Base-by-base conservation (phyloP, 2,113 vertebrate genomes). In the Electrona antarctica region DNA sequence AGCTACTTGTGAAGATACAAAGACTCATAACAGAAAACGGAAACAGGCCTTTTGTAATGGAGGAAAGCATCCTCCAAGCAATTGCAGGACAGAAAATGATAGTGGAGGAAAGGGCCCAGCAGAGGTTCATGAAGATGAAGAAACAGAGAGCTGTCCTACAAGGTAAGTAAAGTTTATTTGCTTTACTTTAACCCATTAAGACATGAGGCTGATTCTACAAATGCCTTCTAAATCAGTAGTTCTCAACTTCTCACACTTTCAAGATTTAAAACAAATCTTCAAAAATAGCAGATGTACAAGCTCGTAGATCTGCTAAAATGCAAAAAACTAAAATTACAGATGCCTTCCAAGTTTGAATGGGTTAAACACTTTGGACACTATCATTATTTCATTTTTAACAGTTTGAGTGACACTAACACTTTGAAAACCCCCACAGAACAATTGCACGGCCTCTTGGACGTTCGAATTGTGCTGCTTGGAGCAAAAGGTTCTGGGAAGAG, bases 401-500 rank as follows among this genome's bases (percentile, higher is more conserved):
- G 33, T 41, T 41, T 41, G 33, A 41, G 33, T 41, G 33, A 41
- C 33, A 41, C 1, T 2, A 41, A 41, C 33, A 41, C 33, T 41
- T 41, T 41, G 7, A 15, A 56, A 56, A 8, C 64, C n/a, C 61
- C 33, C 69, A 1, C 85, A 93, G 92, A 72, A 11, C 75, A 67
- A 50, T 6, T 60, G 58, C 71, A 14, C 12, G 67, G 73, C 9
- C 12, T 87, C 1, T 73, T 80, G 7, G 45, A 87, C 1, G 75
- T 92, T 56, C 84, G 78, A 68, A 61, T 93, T 3, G 85, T 93
- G 64, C 28, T 93, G 49, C 8, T 92, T 10, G 92, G 92, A 77
- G 88, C 91, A 3, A 91, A 87, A 61, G 85, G 83, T 62, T 91
- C 90, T 15, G 92, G 92, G 64, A 93, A 92, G 76, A 91, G 84